Percentiles rank a stretch among this genome's conserved stretches.
Conservation (phyloP, 1,140 invertebrate genomes). For the Lysiphlebus fabarum region DNA sequence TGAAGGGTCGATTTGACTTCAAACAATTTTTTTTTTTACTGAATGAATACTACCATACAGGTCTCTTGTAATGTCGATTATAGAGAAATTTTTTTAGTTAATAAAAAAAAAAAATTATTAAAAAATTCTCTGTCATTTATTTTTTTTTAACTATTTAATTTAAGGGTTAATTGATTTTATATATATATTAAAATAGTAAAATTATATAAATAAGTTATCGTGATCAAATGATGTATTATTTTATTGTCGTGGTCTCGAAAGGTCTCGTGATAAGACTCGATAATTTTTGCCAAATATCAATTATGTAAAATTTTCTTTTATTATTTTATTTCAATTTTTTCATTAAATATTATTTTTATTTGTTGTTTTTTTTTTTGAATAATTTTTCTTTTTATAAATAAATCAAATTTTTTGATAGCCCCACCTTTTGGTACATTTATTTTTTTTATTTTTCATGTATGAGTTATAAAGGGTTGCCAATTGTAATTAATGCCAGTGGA, state of each 20-base stretch:
- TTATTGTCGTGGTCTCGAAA: constrained; percentile 9
- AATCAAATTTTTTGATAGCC: not conserved
- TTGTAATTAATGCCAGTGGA: constrained; percentile 51
- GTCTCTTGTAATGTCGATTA: constrained; percentile 14
- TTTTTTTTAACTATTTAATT: too few relatives aligned
- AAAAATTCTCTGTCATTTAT: too few relatives aligned
- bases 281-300: constrained; percentile 16
- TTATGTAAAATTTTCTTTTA: constrained; percentile 2
- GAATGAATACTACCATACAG: not conserved
- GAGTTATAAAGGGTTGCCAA: constrained; percentile 26
- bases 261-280: constrained; percentile 23
- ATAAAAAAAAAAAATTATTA: too few relatives aligned
- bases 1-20: not conserved
- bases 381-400: constrained; percentile 5
- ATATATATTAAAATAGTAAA: not conserved
- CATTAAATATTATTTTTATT: not conserved
- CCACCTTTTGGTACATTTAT: too few relatives aligned
- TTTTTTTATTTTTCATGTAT: too few relatives aligned
- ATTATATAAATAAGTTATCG: not conserved
- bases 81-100: too few relatives aligned
- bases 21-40: constrained; percentile 12
- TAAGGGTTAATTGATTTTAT: not conserved
- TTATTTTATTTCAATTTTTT: constrained; percentile 17
- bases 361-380: constrained; percentile 6
- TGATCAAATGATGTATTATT: not conserved